Evolutionary conservation across 1,140 invertebrate genomes (phyloP).

Genomic region (Armadillidium nasatum): DNA sequence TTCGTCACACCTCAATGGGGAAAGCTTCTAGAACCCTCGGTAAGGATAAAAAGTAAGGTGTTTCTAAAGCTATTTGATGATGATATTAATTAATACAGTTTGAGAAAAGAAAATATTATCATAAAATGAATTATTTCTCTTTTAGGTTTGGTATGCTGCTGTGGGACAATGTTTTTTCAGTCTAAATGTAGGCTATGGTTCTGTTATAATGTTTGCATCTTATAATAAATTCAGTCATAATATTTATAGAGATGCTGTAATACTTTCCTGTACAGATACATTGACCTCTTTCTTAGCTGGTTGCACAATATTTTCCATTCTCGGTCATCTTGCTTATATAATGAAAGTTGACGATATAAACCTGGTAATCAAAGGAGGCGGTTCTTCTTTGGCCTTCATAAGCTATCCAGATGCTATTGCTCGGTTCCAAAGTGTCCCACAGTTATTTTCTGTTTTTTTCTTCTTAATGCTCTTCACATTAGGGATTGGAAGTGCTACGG

Average conservation of each 20-base stretch:
- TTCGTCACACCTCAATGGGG: no score
- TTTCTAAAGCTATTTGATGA: no score
- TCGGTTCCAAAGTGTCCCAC: conserved; percentile 54
- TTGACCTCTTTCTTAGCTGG: conserved; percentile 77
- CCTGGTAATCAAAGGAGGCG: conserved; percentile 57
- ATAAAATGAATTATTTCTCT: no score
- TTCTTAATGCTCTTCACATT: conserved; percentile 54
- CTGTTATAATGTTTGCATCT: conserved; percentile 48
- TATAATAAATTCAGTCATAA: conserved; percentile 56
- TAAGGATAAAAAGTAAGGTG: no score
- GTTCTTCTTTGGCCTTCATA: conserved; percentile 65
- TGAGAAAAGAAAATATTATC: no score
- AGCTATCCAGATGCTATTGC: conserved; percentile 81
- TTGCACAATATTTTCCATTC: conserved; percentile 78
- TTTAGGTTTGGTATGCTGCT: conserved; percentile 49
- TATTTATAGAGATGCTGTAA: conserved; percentile 52
- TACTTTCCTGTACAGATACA: conserved; percentile 54
- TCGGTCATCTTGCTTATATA: conserved; percentile 67
- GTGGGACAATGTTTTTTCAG: conserved; percentile 51
- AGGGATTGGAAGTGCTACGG: conserved; percentile 57
- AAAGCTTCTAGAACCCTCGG: no score
- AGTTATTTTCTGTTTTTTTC: conserved; percentile 52
- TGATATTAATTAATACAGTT: no score
- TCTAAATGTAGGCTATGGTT: conserved; percentile 49
- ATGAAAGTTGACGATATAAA: conserved; percentile 52